Conservation (phyloP, 64 coral and sea anemone species). For the Anthopleura sola region DNA sequence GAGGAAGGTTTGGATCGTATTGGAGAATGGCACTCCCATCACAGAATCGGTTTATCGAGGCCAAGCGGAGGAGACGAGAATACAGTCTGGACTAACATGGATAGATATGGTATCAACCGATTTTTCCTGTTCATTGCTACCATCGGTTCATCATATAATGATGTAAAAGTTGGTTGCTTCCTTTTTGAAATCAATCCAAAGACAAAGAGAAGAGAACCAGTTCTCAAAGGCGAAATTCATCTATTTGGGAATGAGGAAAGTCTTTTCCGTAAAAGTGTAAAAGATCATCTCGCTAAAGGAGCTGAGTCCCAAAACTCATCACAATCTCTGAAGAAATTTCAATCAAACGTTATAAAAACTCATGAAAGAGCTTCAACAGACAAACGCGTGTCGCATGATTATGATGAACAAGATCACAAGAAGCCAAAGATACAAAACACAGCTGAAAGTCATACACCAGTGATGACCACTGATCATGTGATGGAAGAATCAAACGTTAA, state of each 20-base stretch:
- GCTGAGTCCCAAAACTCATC: neutral
- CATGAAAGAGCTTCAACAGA: too few species aligned
- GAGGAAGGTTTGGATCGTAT: constrained; percentile 67
- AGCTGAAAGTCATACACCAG: neutral
- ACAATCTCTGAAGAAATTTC: neutral
- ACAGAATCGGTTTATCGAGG: constrained; percentile 46
- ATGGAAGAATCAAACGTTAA: too few species aligned
- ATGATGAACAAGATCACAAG: neutral
- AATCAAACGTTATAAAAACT: too few species aligned
- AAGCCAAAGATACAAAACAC: neutral
- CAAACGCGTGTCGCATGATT: neutral
- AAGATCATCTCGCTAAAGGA: neutral
- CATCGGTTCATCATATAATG: constrained; percentile 4
- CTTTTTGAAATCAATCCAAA: constrained; percentile 36
- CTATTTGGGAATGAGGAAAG: neutral
- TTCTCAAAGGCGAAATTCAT: neutral
- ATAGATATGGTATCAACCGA: constrained; percentile 31
- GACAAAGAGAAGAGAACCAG: neutral
- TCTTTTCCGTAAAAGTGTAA: neutral
- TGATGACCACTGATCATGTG: too few species aligned
- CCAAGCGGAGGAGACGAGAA: constrained; percentile 67
- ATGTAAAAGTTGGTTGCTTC: constrained; percentile 33
- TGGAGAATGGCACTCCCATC: constrained; percentile 90
- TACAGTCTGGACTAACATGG: constrained; percentile 68
- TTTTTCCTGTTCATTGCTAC: constrained; percentile 62